Conservation (phyloP, 2,797 vertebrate genomes). For the Nyctibius grandis region DNA sequence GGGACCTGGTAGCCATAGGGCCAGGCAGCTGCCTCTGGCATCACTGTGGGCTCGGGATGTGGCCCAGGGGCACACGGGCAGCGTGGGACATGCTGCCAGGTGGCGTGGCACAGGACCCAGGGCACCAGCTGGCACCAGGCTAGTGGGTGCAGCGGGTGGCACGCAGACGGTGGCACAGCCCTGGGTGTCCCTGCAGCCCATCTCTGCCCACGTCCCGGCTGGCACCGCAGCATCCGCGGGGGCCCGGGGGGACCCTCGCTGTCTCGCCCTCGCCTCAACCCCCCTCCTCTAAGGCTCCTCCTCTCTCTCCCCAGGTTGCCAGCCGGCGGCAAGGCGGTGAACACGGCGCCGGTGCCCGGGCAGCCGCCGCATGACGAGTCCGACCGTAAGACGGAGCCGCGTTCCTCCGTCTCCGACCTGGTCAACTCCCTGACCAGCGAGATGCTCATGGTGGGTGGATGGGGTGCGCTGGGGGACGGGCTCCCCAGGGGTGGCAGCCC, state of each 20-base stretch:
- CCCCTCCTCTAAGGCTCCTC: neutral
- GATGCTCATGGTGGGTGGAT: slow-evolving; percentile 90
- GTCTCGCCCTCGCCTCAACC: neutral
- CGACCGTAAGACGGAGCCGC: slow-evolving; percentile 82
- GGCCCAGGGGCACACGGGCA: neutral
- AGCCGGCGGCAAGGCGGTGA: slow-evolving; percentile 84
- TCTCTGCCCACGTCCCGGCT: neutral
- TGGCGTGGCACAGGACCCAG: neutral
- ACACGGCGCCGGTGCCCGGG: slow-evolving; percentile 83
- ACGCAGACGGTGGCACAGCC: neutral
- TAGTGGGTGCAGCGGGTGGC: neutral
- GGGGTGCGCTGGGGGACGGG: fast-evolving
- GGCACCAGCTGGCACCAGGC: neutral
- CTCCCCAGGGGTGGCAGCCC: fast-evolving
- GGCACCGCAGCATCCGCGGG: neutral
- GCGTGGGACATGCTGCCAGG: neutral
- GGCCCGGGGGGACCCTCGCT: neutral
- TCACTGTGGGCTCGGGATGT: neutral
- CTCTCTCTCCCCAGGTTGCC: slow-evolving; percentile 76
- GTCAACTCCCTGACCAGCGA: slow-evolving; percentile 98
- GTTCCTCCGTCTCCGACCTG: slow-evolving; percentile 90
- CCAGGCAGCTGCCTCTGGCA: neutral
- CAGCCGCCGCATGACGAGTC: slow-evolving; percentile 86
- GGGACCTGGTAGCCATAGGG: neutral
- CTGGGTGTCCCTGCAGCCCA: fast-evolving